Percentiles rank a stretch among this genome's conserved stretches.
phyloP scores from a whole-genome alignment of 2,113 vertebrate species.

The Ia io region DNA sequence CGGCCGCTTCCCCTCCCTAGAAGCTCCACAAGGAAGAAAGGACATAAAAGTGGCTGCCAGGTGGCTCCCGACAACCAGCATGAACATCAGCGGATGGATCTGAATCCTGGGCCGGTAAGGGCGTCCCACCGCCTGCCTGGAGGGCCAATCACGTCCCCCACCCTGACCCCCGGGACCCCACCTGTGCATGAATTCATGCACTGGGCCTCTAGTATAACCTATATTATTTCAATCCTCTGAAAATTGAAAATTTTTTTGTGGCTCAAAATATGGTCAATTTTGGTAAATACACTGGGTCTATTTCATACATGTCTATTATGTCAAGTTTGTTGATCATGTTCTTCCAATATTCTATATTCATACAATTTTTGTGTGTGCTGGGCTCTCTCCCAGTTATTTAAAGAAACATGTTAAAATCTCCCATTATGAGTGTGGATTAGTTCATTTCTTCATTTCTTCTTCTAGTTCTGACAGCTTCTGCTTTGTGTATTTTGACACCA shows the following conservation, averaged over 20 bases:
- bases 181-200: too few species aligned
- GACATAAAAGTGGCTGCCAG: too few species aligned
- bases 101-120: too few species aligned
- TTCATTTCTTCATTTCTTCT: background rate
- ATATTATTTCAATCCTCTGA: background rate
- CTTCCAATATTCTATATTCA: background rate
- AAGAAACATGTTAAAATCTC: background rate
- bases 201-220: background rate
- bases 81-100: too few species aligned
- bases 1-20: too few species aligned
- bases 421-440: background rate
- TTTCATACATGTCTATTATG: background rate
- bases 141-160: too few species aligned
- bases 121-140: too few species aligned
- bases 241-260: background rate
- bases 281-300: background rate
- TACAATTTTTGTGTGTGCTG: background rate
- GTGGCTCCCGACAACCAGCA: too few species aligned
- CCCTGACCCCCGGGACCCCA: too few species aligned
- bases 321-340: background rate
- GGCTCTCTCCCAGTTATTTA: background rate
- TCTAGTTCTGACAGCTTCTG: constrained; percentile 15
- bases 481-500: background rate
- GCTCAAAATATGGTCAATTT: background rate
- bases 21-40: too few species aligned